Conservation (phyloP, 2,888 invertebrate species). For the Linnaemya tessellans region DNA sequence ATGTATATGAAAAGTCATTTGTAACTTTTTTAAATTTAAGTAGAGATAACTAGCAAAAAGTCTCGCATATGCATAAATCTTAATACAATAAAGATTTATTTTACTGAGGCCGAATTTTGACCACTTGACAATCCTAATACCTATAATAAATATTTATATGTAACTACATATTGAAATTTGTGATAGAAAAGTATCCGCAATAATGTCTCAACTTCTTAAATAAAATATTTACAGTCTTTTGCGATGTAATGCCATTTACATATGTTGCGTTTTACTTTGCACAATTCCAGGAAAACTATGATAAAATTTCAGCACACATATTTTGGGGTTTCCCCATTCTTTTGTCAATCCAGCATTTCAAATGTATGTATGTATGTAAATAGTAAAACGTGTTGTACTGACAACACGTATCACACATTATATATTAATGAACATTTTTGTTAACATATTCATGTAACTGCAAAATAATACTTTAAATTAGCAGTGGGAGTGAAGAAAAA, state of each 20-base stretch:
- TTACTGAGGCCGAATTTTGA: no score
- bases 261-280: neutral
- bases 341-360: neutral
- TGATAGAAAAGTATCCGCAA: no score
- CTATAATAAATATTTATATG: no score
- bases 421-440: slow-evolving; percentile 63
- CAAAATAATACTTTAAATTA: slow-evolving; percentile 35
- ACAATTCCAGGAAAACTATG: neutral
- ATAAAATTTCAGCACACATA: neutral
- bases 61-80: no score
- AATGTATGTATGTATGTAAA: no score
- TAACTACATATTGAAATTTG: no score
- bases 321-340: neutral
- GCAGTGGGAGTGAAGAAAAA: neutral
- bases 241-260: neutral
- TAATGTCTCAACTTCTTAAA: neutral
- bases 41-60: no score
- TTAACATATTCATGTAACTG: slow-evolving; percentile 53
- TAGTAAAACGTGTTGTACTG: slow-evolving; percentile 27
- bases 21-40: no score
- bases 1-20: no score
- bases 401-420: slow-evolving; percentile 65
- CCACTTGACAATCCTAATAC: no score
- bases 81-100: no score
- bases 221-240: neutral